Conservation (phyloP, 1,140 invertebrate species). For the Cephus cinctus region DNA sequence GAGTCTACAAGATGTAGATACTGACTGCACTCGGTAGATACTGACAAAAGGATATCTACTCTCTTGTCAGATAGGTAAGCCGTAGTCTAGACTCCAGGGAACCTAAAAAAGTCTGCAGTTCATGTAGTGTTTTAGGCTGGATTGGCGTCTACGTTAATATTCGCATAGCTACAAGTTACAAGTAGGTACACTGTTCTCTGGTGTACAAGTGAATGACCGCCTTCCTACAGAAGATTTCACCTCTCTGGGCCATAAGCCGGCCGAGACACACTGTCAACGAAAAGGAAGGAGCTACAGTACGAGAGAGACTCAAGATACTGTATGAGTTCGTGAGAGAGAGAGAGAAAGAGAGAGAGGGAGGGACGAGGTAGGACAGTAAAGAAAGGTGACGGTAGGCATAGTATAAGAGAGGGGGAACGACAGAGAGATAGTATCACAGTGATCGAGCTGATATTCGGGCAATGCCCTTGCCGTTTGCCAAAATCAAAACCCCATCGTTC, state of each 20-base stretch:
- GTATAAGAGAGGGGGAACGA: too few species aligned
- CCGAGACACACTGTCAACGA: too few species aligned
- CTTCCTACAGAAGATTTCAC: conserved; percentile 4
- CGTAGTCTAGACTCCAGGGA: too few species aligned
- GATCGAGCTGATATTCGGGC: conserved; percentile 2
- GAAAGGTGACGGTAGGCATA: background rate
- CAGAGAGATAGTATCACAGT: too few species aligned
- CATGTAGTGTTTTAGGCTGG: too few species aligned
- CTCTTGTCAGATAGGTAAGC: too few species aligned
- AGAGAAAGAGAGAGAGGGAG: background rate
- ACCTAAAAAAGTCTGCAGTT: too few species aligned
- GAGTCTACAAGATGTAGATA: too few species aligned
- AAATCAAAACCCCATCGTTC: background rate
- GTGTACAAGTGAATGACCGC: conserved; percentile 1
- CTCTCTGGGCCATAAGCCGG: conserved; percentile 2
- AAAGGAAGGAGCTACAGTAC: background rate
- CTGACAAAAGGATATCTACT: background rate
- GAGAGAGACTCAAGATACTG: background rate
- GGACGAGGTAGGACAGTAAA: background rate
- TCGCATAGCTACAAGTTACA: too few species aligned
- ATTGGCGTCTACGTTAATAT: too few species aligned
- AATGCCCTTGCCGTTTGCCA: background rate
- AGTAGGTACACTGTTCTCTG: background rate
- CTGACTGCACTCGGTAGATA: background rate
- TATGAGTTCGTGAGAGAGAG: background rate